These are phyloP conservation scores for Epicauta chinensis DNA, from an alignment of 1,140 invertebrate species.

Conservation along the genomic window DNA sequence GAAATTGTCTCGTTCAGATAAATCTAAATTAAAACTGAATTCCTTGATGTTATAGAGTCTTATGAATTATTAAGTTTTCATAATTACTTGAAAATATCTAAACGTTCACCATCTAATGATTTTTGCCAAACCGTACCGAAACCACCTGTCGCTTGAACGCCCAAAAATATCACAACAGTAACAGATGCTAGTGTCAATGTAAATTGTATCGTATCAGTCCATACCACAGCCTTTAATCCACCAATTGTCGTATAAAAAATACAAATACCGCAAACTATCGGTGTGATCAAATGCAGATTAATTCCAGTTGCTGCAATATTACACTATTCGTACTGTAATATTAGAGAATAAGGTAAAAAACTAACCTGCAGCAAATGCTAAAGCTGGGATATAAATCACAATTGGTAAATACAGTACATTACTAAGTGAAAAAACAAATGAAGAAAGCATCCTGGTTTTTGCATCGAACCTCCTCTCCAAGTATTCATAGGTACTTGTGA, in stretches of 20 bases:
- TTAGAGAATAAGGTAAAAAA: background rate
- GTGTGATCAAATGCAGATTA: slow-evolving; percentile 56
- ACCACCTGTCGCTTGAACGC: slow-evolving; percentile 58
- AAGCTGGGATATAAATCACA: slow-evolving; percentile 54
- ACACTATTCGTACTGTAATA: background rate
- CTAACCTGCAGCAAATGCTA: slow-evolving; percentile 49
- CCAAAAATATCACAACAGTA: slow-evolving; percentile 55
- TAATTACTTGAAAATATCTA: slow-evolving; percentile 38
- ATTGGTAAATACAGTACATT: slow-evolving; percentile 49
- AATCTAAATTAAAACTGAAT: slow-evolving; percentile 51
- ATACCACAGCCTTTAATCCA: slow-evolving; percentile 68
- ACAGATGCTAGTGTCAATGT: slow-evolving; percentile 61
- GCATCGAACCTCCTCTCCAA: slow-evolving; percentile 47
- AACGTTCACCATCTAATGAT: slow-evolving; percentile 46
- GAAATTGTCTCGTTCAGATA: slow-evolving; percentile 50
- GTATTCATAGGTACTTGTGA: slow-evolving; percentile 67
- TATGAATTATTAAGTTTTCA: background rate
- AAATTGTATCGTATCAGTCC: slow-evolving; percentile 66
- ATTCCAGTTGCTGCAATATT: slow-evolving; percentile 58
- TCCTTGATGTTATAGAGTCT: slow-evolving; percentile 38
- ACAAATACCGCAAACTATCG: slow-evolving; percentile 64
- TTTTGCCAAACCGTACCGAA: slow-evolving; percentile 46
- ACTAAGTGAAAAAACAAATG: slow-evolving; percentile 48
- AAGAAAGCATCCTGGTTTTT: slow-evolving; percentile 50
- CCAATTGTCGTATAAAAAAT: slow-evolving; percentile 74